phyloP scores from a whole-genome alignment of 2,888 invertebrate species.

The Elegia similella region DNA sequence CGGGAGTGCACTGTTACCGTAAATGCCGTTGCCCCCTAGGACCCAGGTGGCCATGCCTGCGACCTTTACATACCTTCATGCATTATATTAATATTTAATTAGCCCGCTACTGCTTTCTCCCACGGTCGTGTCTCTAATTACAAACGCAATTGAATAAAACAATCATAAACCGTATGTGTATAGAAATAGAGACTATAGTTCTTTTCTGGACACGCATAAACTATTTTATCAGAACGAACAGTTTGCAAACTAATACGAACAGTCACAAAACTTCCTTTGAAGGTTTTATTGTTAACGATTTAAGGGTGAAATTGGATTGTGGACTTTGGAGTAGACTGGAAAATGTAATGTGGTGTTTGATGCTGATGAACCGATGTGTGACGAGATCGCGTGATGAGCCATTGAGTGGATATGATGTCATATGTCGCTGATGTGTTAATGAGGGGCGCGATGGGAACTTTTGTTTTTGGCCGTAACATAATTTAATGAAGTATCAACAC shows the following conservation, averaged over 20 bases:
- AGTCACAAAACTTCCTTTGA: not conserved
- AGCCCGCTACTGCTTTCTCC: constrained; percentile 56
- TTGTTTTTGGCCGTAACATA: not conserved
- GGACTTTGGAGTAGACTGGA: not conserved
- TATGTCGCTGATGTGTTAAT: constrained; percentile 54
- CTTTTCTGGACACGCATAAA: not conserved
- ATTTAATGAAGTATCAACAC: not conserved
- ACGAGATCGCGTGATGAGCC: constrained; percentile 65
- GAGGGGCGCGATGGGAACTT: constrained; percentile 45
- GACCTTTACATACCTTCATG: constrained; percentile 48
- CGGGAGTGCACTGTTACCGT: not conserved
- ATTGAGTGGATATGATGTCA: constrained; percentile 67
- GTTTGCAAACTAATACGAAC: not conserved
- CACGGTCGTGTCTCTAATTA: constrained; percentile 55
- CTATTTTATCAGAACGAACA: constrained; percentile 7
- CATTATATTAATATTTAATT: constrained; percentile 73
- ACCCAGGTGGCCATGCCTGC: constrained; percentile 8
- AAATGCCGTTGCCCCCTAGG: constrained; percentile 11
- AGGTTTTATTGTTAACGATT: not conserved
- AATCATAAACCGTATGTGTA: not conserved
- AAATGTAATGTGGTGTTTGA: not conserved
- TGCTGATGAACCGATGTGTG: constrained; percentile 48
- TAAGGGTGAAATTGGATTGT: not conserved
- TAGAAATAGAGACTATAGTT: not conserved
- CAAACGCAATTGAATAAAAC: not conserved